Conservation (phyloP, 2,113 vertebrate species). For the Craseonycteris thonglongyai region DNA sequence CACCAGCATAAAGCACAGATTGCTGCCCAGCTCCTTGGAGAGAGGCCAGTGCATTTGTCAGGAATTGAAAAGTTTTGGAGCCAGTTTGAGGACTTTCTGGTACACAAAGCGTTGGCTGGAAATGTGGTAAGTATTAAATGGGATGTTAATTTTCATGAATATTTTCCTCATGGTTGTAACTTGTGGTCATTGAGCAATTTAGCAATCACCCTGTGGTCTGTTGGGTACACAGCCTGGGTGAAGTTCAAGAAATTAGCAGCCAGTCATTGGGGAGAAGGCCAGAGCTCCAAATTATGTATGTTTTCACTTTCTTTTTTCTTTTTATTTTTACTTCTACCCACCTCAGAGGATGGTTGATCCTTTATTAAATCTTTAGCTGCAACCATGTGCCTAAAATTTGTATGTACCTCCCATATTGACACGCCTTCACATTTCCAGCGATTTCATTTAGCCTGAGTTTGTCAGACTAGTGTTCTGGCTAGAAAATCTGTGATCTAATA, state of each 20-base stretch:
- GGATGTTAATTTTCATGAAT: slow-evolving; percentile 63
- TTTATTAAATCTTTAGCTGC: slow-evolving; percentile 33
- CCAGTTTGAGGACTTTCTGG: slow-evolving; percentile 53
- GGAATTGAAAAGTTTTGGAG: slow-evolving; percentile 73
- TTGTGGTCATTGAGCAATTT: slow-evolving; percentile 67
- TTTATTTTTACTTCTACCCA: background rate
- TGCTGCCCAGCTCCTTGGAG: slow-evolving; percentile 66
- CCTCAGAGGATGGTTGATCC: background rate
- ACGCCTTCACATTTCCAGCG: background rate
- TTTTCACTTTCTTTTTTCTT: background rate
- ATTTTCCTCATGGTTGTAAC: slow-evolving; percentile 64
- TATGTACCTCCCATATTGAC: background rate
- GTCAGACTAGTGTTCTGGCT: background rate
- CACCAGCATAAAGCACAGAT: slow-evolving; percentile 58
- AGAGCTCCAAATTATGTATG: background rate
- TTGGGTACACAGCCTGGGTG: slow-evolving; percentile 49
- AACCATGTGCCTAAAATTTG: background rate
- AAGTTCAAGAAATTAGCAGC: slow-evolving; percentile 68
- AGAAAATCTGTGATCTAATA: background rate
- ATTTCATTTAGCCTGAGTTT: background rate
- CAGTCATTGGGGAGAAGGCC: slow-evolving; percentile 53
- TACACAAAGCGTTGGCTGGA: slow-evolving; percentile 51
- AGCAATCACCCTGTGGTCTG: slow-evolving; percentile 61
- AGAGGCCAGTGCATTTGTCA: slow-evolving; percentile 68
- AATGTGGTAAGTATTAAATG: slow-evolving; percentile 59